Conservation (phyloP, 1,140 invertebrate species). For the Goniozus legneri region DNA sequence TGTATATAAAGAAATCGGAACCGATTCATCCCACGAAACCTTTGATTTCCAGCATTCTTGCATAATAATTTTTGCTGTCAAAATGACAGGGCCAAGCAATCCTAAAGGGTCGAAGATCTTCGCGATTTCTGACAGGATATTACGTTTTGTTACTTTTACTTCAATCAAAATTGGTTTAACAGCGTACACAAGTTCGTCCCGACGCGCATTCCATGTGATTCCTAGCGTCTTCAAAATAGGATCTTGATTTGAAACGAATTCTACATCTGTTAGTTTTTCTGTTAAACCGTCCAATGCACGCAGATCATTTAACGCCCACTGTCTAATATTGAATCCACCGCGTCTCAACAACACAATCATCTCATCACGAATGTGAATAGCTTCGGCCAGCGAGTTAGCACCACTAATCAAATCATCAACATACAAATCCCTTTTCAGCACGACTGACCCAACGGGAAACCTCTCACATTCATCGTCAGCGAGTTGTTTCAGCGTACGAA, state of each 20-base stretch:
- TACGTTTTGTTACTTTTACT: background rate
- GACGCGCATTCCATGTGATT: background rate
- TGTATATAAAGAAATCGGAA: too few species aligned
- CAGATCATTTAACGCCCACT: background rate
- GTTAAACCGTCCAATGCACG: background rate
- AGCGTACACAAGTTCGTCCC: background rate
- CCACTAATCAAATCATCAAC: slow-evolving; percentile 4
- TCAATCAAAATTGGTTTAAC: background rate
- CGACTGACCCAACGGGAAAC: background rate
- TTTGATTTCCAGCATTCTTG: too few species aligned
- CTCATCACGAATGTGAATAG: background rate
- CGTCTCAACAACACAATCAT: background rate
- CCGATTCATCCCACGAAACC: background rate
- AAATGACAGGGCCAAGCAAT: background rate
- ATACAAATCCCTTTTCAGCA: slow-evolving; percentile 1
- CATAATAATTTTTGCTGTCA: slow-evolving; percentile 1
- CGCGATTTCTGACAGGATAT: background rate
- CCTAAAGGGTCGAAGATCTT: too few species aligned
- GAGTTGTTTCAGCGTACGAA: background rate
- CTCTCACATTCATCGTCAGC: background rate
- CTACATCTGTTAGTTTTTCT: background rate
- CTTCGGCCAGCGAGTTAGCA: background rate
- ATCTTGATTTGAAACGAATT: background rate
- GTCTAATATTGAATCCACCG: background rate
- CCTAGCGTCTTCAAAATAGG: background rate